Evolutionary conservation across 2,888 invertebrate species (phyloP), one percentile per base, ranked within the genome.

Genomic region (Callimorpha dominula): DNA sequence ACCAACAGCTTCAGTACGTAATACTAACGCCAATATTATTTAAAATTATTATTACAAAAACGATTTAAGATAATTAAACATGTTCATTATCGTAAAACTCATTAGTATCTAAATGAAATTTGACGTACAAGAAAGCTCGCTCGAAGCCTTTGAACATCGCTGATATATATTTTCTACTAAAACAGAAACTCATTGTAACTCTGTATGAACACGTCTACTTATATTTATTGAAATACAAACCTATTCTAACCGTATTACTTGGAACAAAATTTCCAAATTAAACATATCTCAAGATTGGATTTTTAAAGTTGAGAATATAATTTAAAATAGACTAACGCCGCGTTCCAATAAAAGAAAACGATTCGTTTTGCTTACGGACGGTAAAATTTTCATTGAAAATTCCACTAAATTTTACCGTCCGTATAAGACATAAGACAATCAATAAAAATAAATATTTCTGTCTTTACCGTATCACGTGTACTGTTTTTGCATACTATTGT

Each of bases 101-200:
- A 50, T 49, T 65, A 65, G 46, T n/a, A 15, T 14, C 49, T 31
- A 50, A 65, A 50, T 65, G 49, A 65, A 31, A 50, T 50, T 40
- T 50, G 15, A 49, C 31, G 50, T 65, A 50, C 63, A 63, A 49
- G 11, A 60, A 15, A 50, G 17, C 65, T 31, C 31, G 31, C 15
- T 49, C 46, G 46, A 65, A 65, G 46, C 49, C 31, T 50, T 31
- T 65, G 17, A 50, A 50, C 65, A 65, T 65, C 50, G 31, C 9
- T 17, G 50, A 50, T 20, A 69, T 54, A 57, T 20, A 46, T 40
- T 14, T 31, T 65, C 20, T 20, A 17, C n/a, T 54, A 68, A 71
- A 50, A 52, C 9, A 71, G 17, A 46, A 63, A 74, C 57, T 77
- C 65, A 68, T 57, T 70, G 57, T 57, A 65, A 54, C 46, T 54